Percentiles rank a stretch among this genome's conserved stretches.
Evolutionary conservation across 1,140 invertebrate species (phyloP).

Genomic region (Armadillidium nasatum): DNA sequence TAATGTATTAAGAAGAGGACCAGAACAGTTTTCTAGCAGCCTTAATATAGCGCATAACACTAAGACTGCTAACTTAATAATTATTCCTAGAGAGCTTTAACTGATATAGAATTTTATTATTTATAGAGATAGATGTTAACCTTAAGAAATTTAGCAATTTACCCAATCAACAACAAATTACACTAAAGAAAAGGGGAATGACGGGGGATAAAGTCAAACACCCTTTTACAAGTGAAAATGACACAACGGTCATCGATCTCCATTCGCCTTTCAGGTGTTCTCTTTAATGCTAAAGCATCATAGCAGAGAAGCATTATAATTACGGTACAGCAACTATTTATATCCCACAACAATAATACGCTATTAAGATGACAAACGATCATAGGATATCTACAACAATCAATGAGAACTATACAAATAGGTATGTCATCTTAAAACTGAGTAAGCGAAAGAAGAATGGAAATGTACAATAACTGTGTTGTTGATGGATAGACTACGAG

Average conservation of each 20-base stretch:
- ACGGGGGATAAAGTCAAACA: background rate
- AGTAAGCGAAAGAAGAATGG: background rate
- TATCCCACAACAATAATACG: slow-evolving; percentile 3
- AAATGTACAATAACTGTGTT: background rate
- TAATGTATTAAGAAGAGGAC: slow-evolving; percentile 5
- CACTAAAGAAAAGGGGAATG: background rate
- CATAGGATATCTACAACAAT: background rate
- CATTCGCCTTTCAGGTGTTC: background rate
- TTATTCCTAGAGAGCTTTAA: too few relatives aligned
- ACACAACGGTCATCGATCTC: background rate
- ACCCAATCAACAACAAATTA: background rate
- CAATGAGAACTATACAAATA: slow-evolving; percentile 4
- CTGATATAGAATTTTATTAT: background rate
- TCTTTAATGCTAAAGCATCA: background rate
- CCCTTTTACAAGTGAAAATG: background rate
- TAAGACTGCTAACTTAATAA: too few relatives aligned
- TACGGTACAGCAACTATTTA: background rate
- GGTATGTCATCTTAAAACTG: background rate
- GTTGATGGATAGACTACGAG: background rate
- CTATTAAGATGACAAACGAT: slow-evolving; percentile 4
- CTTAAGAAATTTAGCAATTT: background rate
- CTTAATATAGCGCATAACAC: background rate
- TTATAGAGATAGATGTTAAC: background rate
- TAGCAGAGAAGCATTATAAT: slow-evolving; percentile 1
- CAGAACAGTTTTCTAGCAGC: background rate